Conservation (phyloP, 2,888 invertebrate genomes). For the Drosophila prolongata region DNA sequence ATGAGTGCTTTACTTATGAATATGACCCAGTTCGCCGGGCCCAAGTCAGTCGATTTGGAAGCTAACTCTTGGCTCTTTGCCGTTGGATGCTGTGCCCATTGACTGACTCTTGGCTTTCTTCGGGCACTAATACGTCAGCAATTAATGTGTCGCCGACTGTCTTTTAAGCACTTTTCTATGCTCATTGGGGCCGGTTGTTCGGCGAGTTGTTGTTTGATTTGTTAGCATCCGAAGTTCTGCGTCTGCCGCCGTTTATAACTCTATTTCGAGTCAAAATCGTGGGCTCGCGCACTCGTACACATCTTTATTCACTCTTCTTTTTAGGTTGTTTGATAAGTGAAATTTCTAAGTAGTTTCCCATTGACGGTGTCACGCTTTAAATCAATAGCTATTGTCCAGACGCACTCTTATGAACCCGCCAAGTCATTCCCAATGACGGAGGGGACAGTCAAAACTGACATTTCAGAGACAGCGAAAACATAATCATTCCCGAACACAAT, state of each 20-base stretch:
- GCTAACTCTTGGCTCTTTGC: slow-evolving; percentile 42
- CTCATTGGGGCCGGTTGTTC: slow-evolving; percentile 66
- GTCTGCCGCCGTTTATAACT: slow-evolving; percentile 38
- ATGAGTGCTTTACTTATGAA: slow-evolving; percentile 71
- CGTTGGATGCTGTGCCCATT: slow-evolving; percentile 23
- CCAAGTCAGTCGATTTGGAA: slow-evolving; percentile 47
- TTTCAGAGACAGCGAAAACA: slow-evolving; percentile 17
- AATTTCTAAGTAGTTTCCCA: slow-evolving; percentile 52
- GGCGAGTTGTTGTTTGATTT: slow-evolving; percentile 59
- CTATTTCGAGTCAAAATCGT: slow-evolving; percentile 36
- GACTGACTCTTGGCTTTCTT: slow-evolving; percentile 63
- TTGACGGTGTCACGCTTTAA: slow-evolving; percentile 66
- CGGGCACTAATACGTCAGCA: slow-evolving; percentile 57
- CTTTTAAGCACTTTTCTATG: slow-evolving; percentile 54
- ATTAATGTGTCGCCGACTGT: slow-evolving; percentile 69
- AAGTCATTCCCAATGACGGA: slow-evolving; percentile 39
- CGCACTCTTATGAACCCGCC: slow-evolving; percentile 43
- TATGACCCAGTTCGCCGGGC: slow-evolving; percentile 69
- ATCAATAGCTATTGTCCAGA: slow-evolving; percentile 56
- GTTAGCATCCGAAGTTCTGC: slow-evolving; percentile 62
- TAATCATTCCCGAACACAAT: slow-evolving; percentile 27
- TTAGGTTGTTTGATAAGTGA: slow-evolving; percentile 58
- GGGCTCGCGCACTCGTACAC: slow-evolving; percentile 11
- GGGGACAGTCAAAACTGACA: slow-evolving; percentile 20
- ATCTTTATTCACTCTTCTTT: slow-evolving; percentile 39